Evolutionary conservation across 2,113 vertebrate species (phyloP).

Genomic region (Pterocles orientalis): DNA sequence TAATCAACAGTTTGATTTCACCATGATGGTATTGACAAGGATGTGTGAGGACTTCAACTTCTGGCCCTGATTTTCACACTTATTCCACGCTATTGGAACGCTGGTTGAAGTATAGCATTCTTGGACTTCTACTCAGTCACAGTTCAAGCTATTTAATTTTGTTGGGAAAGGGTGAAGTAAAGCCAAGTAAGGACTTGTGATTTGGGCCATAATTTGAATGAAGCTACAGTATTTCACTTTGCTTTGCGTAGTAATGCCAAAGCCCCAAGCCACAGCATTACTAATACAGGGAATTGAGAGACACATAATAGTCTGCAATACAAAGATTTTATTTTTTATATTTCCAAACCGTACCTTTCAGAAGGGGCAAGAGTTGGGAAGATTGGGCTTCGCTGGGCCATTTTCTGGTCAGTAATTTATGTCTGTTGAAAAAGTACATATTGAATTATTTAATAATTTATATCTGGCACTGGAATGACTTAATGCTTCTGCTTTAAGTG

Average conservation of each 20-base stretch:
- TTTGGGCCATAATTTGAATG: neutral
- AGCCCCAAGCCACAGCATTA: neutral
- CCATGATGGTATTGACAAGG: neutral
- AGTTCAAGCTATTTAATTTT: neutral
- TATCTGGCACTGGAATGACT: constrained; percentile 22
- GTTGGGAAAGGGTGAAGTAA: neutral
- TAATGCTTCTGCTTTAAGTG: constrained; percentile 2
- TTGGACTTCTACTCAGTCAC: neutral
- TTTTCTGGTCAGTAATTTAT: constrained; percentile 76
- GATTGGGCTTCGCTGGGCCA: constrained; percentile 75
- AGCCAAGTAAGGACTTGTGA: neutral
- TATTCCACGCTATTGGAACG: neutral
- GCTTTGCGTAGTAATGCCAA: neutral
- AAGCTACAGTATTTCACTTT: neutral
- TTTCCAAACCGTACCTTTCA: constrained; percentile 77
- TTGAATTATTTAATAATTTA: constrained; percentile 58
- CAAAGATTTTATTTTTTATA: neutral
- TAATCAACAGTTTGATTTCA: neutral
- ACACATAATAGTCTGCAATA: neutral
- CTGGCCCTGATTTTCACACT: neutral
- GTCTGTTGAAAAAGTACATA: constrained; percentile 75
- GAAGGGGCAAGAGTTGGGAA: constrained; percentile 77
- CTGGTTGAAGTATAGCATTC: neutral
- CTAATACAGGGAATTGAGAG: neutral
- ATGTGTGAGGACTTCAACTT: neutral